phyloP scores from a whole-genome alignment of 2,888 invertebrate species.

The Chloroclysta siterata region DNA sequence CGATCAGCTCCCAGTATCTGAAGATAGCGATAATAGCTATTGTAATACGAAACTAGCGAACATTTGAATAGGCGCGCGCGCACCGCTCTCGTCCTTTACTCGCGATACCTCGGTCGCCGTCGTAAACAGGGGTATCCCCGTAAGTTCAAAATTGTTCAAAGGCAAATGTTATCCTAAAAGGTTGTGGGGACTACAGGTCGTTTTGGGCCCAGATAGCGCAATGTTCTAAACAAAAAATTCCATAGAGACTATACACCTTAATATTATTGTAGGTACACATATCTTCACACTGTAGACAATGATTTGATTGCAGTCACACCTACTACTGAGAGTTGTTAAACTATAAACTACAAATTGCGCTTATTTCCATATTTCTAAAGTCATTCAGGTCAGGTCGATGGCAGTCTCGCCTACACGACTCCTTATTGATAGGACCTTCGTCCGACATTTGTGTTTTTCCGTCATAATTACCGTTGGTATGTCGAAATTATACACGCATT shows the following conservation, averaged over 20 bases:
- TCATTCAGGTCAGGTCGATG: conserved; percentile 64
- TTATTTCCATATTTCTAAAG: conserved; percentile 63
- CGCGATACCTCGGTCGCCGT: too few species aligned
- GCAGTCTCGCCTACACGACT: conserved; percentile 53
- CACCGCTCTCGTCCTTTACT: too few species aligned
- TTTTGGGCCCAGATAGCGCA: too few species aligned
- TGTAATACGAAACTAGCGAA: too few species aligned
- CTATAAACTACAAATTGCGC: conserved; percentile 30
- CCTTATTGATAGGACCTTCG: conserved; percentile 59
- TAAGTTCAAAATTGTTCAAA: too few species aligned
- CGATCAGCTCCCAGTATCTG: conserved; percentile 92
- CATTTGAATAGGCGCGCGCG: too few species aligned
- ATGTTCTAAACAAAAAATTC: too few species aligned
- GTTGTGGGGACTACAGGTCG: too few species aligned
- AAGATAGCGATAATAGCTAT: background rate
- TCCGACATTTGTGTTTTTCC: conserved; percentile 31
- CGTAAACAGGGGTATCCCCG: too few species aligned
- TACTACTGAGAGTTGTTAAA: conserved; percentile 22
- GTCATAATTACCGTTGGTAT: conserved; percentile 7
- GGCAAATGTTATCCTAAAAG: too few species aligned
- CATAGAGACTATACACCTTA: too few species aligned
- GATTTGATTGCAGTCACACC: conserved; percentile 19
- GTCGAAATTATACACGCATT: conserved; percentile 10
- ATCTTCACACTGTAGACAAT: background rate
- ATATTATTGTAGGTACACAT: too few species aligned